phyloP scores from a whole-genome alignment of 2,888 invertebrate genomes.

The Synergus umbraculus region DNA sequence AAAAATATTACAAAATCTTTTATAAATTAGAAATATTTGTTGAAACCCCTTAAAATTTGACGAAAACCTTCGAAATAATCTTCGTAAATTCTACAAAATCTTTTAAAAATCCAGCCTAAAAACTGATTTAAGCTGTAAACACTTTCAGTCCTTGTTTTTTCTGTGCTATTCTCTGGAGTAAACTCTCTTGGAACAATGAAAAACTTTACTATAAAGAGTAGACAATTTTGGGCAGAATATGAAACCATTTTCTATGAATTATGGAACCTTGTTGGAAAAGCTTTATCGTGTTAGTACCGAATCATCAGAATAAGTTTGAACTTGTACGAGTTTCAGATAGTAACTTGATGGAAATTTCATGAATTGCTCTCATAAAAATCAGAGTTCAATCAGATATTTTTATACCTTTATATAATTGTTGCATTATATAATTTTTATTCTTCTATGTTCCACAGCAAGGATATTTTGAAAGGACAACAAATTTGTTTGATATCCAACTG shows the following conservation, averaged over 20 bases:
- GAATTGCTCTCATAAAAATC: not conserved
- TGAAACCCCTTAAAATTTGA: too few relatives aligned
- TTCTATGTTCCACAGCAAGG: not conserved
- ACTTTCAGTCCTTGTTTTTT: too few relatives aligned
- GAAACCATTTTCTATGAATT: not conserved
- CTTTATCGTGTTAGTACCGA: not conserved
- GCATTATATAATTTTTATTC: not conserved
- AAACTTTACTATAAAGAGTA: not conserved
- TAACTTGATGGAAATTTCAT: not conserved
- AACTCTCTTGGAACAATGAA: not conserved
- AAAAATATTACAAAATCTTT: too few relatives aligned
- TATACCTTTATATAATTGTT: too few relatives aligned
- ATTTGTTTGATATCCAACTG: not conserved
- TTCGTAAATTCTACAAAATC: too few relatives aligned
- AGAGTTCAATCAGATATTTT: too few relatives aligned
- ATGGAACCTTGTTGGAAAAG: not conserved
- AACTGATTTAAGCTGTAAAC: too few relatives aligned
- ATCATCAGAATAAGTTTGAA: not conserved
- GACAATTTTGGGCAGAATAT: not conserved
- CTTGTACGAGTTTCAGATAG: not conserved
- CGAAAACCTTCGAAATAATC: too few relatives aligned
- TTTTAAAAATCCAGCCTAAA: too few relatives aligned
- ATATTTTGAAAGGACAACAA: not conserved
- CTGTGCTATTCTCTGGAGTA: not conserved
- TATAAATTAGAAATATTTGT: too few relatives aligned